Conservation (phyloP, 2,888 invertebrate species). For the Lydus trimaculatus region DNA sequence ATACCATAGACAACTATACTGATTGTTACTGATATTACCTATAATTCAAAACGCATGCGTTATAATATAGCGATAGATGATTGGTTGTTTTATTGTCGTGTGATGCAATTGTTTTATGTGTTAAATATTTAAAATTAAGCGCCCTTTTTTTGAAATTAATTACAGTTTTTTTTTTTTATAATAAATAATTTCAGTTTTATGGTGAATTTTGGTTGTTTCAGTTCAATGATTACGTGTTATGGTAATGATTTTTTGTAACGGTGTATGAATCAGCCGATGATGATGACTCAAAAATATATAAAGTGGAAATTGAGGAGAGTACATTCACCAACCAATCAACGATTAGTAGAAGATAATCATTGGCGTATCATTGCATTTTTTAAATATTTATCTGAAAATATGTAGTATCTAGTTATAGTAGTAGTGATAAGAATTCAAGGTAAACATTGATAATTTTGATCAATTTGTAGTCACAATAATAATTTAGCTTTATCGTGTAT, state of each 20-base stretch:
- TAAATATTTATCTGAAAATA: neutral
- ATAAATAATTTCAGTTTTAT: no score
- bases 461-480: no score
- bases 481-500: no score
- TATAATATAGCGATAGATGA: neutral
- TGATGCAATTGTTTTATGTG: neutral
- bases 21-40: no score
- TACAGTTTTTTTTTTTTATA: no score
- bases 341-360: neutral
- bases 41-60: conserved; percentile 16
- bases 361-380: neutral
- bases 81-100: conserved; percentile 1
- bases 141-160: no score
- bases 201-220: no score
- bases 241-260: neutral
- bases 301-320: no score
- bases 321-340: neutral
- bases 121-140: neutral
- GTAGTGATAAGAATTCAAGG: no score
- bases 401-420: no score
- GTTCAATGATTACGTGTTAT: neutral
- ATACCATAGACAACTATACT: no score
- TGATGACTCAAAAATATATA: neutral
- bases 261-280: neutral
- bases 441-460: no score